phyloP scores from a whole-genome alignment of 2,797 vertebrate species.

The Enteromius fasciolatus region DNA sequence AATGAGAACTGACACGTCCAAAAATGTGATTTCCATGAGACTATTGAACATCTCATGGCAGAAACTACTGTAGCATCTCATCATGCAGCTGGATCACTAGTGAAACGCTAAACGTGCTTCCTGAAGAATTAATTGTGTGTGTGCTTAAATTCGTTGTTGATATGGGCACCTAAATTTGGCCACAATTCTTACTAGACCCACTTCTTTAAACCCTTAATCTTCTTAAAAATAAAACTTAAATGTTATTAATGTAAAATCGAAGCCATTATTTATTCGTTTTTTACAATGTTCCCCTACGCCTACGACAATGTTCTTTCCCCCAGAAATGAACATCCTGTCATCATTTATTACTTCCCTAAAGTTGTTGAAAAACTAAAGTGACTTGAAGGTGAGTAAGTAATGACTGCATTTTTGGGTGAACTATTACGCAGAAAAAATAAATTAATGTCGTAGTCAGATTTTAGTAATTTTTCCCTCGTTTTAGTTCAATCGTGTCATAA shows the following conservation, averaged over 20 bases:
- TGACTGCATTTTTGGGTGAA: background rate
- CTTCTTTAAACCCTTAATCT: background rate
- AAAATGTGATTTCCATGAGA: background rate
- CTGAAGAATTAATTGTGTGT: background rate
- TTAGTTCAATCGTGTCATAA: background rate
- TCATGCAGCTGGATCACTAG: background rate
- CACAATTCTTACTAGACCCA: background rate
- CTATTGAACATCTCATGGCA: slow-evolving; percentile 12
- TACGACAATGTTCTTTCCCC: too few relatives aligned
- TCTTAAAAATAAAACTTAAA: background rate
- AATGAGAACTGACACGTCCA: background rate
- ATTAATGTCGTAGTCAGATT: background rate
- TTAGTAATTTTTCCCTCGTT: background rate
- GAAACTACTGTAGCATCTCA: background rate
- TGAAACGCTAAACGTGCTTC: background rate
- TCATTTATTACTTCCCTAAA: background rate
- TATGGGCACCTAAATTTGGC: background rate
- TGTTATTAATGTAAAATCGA: background rate
- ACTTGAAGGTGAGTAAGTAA: background rate
- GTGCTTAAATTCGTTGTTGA: background rate
- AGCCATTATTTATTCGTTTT: background rate
- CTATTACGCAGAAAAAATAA: background rate
- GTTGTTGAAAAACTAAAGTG: background rate
- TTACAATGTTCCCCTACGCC: background rate
- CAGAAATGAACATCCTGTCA: background rate